phyloP scores from a whole-genome alignment of 2,888 invertebrate species.

The Chalcosyrphus nemorum region DNA sequence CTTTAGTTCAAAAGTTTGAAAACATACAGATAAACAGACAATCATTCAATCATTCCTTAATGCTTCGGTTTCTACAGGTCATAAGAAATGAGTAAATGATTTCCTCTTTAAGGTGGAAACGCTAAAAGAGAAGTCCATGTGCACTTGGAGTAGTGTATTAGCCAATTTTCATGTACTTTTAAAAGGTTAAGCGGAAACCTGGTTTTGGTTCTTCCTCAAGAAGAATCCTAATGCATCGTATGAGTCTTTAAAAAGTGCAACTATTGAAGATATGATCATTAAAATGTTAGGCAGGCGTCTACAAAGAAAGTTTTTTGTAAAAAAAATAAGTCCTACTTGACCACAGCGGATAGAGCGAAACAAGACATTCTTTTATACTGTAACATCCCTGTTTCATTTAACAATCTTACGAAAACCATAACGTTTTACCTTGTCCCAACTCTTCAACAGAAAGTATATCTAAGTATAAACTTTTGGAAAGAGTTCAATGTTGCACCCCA shows the following conservation, averaged over 20 bases:
- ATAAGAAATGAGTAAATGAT: too few species aligned
- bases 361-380: not conserved
- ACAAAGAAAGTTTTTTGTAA: too few species aligned
- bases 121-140: not conserved
- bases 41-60: too few species aligned
- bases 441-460: not conserved
- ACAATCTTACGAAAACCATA: not conserved
- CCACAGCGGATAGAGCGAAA: not conserved
- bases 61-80: too few species aligned
- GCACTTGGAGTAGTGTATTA: not conserved
- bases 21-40: too few species aligned
- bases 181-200: not conserved
- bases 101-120: constrained; percentile 19
- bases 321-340: too few species aligned
- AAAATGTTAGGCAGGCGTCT: constrained; percentile 28
- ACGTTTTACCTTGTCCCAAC: not conserved
- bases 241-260: constrained; percentile 4
- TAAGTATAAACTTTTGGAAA: not conserved
- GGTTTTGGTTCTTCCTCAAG: not conserved
- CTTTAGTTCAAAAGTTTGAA: too few species aligned
- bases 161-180: constrained; percentile 4
- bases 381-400: not conserved
- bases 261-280: constrained; percentile 29
- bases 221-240: constrained; percentile 13
- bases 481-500: not conserved